Percentiles rank a stretch among this genome's conserved stretches.
These are phyloP conservation scores for Liasis olivaceus DNA, from an alignment of 2,797 vertebrate species.

Conservation along the genomic window DNA sequence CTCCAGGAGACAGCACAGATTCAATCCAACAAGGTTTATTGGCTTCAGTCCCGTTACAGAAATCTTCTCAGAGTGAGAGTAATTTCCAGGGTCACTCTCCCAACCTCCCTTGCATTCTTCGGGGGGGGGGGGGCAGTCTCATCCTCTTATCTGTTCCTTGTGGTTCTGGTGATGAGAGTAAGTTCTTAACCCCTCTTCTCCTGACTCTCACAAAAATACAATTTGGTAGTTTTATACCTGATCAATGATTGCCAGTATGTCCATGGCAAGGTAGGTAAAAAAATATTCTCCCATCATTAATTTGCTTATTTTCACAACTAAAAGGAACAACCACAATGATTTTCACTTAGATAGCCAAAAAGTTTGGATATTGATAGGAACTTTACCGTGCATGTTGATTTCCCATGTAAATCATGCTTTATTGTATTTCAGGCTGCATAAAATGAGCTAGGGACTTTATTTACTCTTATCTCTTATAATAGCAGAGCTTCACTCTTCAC, in stretches of 20 bases:
- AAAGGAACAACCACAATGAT: neutral
- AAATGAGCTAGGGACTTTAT: constrained; percentile 55
- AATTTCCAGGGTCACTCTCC: no score
- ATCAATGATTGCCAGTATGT: neutral
- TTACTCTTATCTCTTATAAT: constrained; percentile 60
- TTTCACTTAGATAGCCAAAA: constrained; percentile 4
- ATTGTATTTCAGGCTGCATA: constrained; percentile 40
- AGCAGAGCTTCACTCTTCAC: constrained; percentile 49
- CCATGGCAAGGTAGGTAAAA: neutral
- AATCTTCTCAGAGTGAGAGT: no score
- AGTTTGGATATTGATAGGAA: constrained; percentile 39
- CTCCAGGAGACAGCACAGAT: no score
- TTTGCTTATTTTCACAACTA: neutral
- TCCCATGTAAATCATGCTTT: constrained; percentile 44
- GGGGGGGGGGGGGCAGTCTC: no score
- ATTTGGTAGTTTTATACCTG: neutral
- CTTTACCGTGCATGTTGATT: constrained; percentile 43
- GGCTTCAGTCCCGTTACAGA: no score
- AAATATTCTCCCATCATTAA: neutral
- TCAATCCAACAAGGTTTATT: no score
- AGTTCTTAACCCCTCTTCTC: no score
- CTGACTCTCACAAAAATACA: no score
- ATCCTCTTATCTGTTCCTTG: no score
- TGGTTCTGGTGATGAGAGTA: no score
- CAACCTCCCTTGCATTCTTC: no score